Base-by-base conservation (phyloP, 2,113 vertebrate genomes). In the Campylorhamphus procurvoides region DNA sequence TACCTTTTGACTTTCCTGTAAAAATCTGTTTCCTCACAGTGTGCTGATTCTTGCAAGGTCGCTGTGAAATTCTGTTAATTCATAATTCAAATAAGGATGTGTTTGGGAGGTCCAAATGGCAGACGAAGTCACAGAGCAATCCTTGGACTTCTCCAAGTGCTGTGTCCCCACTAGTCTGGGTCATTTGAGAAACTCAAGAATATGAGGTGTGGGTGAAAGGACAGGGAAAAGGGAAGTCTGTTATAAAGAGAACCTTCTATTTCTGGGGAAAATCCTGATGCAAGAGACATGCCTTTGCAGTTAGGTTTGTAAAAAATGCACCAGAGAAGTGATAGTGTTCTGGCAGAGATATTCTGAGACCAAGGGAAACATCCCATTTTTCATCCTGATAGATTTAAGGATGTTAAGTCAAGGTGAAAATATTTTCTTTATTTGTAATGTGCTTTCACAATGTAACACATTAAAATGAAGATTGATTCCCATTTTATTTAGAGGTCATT, bases 401-500 rank as follows among this genome's bases (percentile, higher is more conserved):
- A 35, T 1, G 1, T 37, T 78, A 58, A 84, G 60, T 72, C 47
- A 46, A 84, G 23, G 22, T 60, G 17, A 75, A 92, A 93, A 81
- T 71, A 55, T 59, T 84, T 58, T 53, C 69, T 63, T 84, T 29
- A 47, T 78, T 84, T 94, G 64, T 40, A 44, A 6, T 50, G 33
- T 55, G 20, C 71, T 84, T 93, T 93, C 69, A 58, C 52, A 64
- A 16, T 22, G 12, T 49, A 33, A 31, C 60, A 46, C 35, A 23
- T 86, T 96, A 77, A 88, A 94, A 87, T 82, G 87, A 93, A 93
- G 84, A 84, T 89, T 87, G 77, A 71, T 87, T 85, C 52, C 49
- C 35, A 35, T 96, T 96, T 94, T 95, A 50, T 97, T 96, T 92
- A 80, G 80, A 96, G 64, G 92, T 96, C 90, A 69, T 96, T 79